Conservation (phyloP, 2,888 invertebrate genomes). For the Agrotis ipsilon region DNA sequence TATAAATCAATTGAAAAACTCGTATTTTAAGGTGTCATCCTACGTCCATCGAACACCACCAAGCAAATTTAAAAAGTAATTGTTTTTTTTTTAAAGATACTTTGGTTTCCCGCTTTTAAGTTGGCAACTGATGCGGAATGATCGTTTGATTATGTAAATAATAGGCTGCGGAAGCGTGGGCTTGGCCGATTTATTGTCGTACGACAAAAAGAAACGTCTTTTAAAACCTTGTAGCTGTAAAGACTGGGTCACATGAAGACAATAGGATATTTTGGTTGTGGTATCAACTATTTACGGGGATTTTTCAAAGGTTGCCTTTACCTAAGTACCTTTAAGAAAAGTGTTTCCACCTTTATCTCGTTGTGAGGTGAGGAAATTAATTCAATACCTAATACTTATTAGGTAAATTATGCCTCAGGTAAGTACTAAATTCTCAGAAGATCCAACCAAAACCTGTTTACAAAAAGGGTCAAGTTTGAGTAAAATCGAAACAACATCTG, state of each 20-base stretch:
- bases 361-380: not conserved
- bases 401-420: not conserved
- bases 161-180: conserved; percentile 84
- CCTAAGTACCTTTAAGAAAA: no score
- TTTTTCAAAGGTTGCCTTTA: no score
- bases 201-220: conserved; percentile 64
- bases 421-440: conserved; percentile 25
- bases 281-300: not conserved
- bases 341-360: no score
- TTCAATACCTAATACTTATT: conserved; percentile 4
- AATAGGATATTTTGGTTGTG: not conserved
- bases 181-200: conserved; percentile 68
- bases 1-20: conserved; percentile 13
- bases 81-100: conserved; percentile 50
- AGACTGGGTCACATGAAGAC: conserved; percentile 40
- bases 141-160: conserved; percentile 81
- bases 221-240: conserved; percentile 51
- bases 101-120: conserved; percentile 60
- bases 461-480: conserved; percentile 44
- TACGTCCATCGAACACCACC: conserved; percentile 16
- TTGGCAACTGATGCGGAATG: conserved; percentile 81
- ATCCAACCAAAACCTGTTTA: conserved; percentile 37
- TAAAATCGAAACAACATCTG: conserved; percentile 38
- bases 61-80: conserved; percentile 43
- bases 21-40: conserved; percentile 27